Base-by-base conservation (phyloP, 1,140 invertebrate genomes). In the Nasonia longicornis region DNA sequence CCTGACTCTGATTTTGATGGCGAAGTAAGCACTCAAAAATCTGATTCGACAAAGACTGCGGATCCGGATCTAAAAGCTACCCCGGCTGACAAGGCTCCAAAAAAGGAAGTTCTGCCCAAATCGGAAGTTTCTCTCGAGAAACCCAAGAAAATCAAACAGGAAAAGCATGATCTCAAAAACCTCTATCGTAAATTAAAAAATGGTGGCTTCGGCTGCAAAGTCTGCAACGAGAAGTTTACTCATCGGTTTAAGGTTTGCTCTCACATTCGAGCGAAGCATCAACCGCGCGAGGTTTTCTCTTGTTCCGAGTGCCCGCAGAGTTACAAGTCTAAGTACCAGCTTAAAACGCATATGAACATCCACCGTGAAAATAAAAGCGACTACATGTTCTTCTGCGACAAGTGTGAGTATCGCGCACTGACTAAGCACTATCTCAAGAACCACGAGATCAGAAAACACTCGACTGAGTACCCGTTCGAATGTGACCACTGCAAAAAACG, bases 401-500 rank as follows among this genome's bases (percentile, higher is more conserved):
- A 87, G 22, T 88, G 86, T 64, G 85, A 87, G 12, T 87, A 86
- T 63, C 77, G 78, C 0, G 85, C 85, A 0, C 84, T 83, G 70
- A 74, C 72, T 2, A 84, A 84, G 63, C 76, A 84, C 63, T 84
- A 85, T 35, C 35, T 86, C 6, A 85, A 86, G 35, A 71, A 83
- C 2, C 86, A 87, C n/a, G 84, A 81, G 26, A 85, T 86, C 29
- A 77, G 84, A 2, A 85, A 79, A 16, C 86, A 91, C 70, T 88
- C 87, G 0, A 90, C 90, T 58, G 91, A 89, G 31, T 86, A 89
- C 6, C 90, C 89, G 4, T 83, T 87, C 82, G 89, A 88, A 0
- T 93, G 92, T 73, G 90, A 92, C 22, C 85, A 87, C n/a, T 92
- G 92, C 58, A 90, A 89, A 0, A 91, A 91, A 71, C 89, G 89